These are phyloP conservation scores for Cephus cinctus DNA, from an alignment of 1,140 invertebrate genomes.

Conservation along the genomic window DNA sequence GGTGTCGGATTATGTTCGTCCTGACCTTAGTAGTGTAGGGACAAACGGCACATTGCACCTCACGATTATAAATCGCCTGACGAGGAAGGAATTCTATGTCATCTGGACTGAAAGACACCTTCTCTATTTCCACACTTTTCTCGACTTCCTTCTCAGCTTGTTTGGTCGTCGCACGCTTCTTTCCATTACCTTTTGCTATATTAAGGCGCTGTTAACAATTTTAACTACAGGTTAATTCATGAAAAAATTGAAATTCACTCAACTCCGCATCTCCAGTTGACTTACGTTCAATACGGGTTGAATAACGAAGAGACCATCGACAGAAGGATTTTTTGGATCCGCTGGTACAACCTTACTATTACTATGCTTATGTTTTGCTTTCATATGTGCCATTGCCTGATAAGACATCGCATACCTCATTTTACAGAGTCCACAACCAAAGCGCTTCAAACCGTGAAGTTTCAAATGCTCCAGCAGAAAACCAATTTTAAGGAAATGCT, in stretches of 20 bases:
- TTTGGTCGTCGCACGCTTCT: slow-evolving; percentile 28
- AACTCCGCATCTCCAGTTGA: no score
- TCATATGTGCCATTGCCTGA: slow-evolving; percentile 58
- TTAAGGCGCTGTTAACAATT: slow-evolving; percentile 7
- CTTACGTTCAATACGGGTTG: slow-evolving; percentile 51
- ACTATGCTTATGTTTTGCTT: slow-evolving; percentile 54
- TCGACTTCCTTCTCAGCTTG: slow-evolving; percentile 24
- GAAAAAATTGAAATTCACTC: no score
- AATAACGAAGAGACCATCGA: slow-evolving; percentile 58
- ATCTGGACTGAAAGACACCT: slow-evolving; percentile 56
- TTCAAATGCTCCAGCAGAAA: slow-evolving; percentile 54
- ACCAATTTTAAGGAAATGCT: slow-evolving; percentile 41
- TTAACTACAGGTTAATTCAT: no score
- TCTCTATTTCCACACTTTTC: slow-evolving; percentile 39
- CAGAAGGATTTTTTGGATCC: slow-evolving; percentile 55
- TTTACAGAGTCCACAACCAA: slow-evolving; percentile 57
- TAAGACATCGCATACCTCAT: slow-evolving; percentile 49
- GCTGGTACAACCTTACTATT: slow-evolving; percentile 52
- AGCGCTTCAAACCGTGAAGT: slow-evolving; percentile 55
- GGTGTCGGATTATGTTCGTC: slow-evolving; percentile 71
- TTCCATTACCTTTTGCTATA: slow-evolving; percentile 9
- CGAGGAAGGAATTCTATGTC: slow-evolving; percentile 66
- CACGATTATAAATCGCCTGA: slow-evolving; percentile 64
- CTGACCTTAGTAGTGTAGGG: slow-evolving; percentile 72
- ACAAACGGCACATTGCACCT: slow-evolving; percentile 66